Conservation (phyloP, 2,888 invertebrate species). For the Amphipoea oculea region DNA sequence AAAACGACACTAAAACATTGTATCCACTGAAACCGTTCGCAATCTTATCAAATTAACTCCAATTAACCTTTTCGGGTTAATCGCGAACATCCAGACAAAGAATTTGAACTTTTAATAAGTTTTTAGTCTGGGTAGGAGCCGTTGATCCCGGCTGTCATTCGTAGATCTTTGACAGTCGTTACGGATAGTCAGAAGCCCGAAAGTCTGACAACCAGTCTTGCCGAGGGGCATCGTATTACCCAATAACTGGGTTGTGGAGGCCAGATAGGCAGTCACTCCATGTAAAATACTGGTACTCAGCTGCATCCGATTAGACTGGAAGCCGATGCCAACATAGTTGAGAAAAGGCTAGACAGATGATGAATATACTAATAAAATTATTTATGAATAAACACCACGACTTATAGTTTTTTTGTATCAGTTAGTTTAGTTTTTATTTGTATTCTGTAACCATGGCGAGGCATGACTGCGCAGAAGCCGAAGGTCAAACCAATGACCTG, state of each 20-base stretch:
- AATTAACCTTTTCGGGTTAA: slow-evolving; percentile 57
- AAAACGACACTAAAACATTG: slow-evolving; percentile 33
- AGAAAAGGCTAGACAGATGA: no score
- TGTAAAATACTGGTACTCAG: no score
- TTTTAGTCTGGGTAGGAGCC: slow-evolving; percentile 7
- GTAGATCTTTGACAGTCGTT: not conserved
- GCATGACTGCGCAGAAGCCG: slow-evolving; percentile 30
- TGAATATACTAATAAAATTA: not conserved
- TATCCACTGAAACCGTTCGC: slow-evolving; percentile 11
- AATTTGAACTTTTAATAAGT: slow-evolving; percentile 13
- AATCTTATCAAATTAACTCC: slow-evolving; percentile 49
- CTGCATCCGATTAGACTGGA: no score
- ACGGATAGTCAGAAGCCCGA: no score
- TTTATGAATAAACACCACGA: not conserved
- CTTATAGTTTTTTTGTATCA: slow-evolving; percentile 18
- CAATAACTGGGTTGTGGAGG: no score
- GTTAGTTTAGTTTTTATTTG: slow-evolving; percentile 30
- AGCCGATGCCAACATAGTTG: no score
- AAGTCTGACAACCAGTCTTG: no score
- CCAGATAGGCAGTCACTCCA: no score
- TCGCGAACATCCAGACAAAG: slow-evolving; percentile 34
- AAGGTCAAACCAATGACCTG: slow-evolving; percentile 34
- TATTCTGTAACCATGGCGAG: slow-evolving; percentile 38
- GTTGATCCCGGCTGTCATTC: not conserved
- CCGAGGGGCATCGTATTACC: no score